Conservation (phyloP, 1,140 invertebrate species). For the Platyscapa corneri region DNA sequence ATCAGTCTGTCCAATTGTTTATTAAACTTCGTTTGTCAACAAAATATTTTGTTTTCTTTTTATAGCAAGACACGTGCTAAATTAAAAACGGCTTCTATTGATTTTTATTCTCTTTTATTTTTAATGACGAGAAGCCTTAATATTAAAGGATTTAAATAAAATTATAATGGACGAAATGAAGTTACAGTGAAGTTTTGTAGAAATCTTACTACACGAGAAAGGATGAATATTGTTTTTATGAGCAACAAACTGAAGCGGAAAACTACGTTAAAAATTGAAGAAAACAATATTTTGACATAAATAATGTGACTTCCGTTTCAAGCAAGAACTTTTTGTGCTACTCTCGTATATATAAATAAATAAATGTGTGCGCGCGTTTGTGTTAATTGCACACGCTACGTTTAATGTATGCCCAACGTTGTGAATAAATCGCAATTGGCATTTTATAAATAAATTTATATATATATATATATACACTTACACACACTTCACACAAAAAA, state of each 20-base stretch:
- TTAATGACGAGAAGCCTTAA: not conserved
- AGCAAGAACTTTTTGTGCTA: not conserved
- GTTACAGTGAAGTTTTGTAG: not conserved
- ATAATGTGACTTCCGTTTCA: not conserved
- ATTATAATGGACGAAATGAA: not conserved
- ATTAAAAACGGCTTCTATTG: not conserved
- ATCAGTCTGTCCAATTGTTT: not conserved
- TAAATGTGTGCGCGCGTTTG: slow-evolving; percentile 43
- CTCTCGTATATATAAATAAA: not conserved
- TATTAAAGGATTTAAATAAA: not conserved
- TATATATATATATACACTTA: slow-evolving; percentile 30
- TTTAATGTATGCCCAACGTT: slow-evolving; percentile 15
- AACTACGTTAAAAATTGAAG: not conserved
- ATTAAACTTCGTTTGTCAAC: not conserved
- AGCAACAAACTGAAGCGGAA: not conserved
- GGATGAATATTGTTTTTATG: not conserved
- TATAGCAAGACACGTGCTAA: not conserved
- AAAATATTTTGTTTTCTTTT: too few species aligned
- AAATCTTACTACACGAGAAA: not conserved
- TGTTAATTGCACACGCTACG: slow-evolving; percentile 33
- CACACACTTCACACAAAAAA: too few species aligned
- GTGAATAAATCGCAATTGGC: not conserved
- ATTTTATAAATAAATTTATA: slow-evolving; percentile 56
- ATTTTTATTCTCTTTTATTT: not conserved
- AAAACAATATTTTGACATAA: not conserved